phyloP scores from a whole-genome alignment of 2,113 vertebrate species.

The Myrmophylax atrothorax region DNA sequence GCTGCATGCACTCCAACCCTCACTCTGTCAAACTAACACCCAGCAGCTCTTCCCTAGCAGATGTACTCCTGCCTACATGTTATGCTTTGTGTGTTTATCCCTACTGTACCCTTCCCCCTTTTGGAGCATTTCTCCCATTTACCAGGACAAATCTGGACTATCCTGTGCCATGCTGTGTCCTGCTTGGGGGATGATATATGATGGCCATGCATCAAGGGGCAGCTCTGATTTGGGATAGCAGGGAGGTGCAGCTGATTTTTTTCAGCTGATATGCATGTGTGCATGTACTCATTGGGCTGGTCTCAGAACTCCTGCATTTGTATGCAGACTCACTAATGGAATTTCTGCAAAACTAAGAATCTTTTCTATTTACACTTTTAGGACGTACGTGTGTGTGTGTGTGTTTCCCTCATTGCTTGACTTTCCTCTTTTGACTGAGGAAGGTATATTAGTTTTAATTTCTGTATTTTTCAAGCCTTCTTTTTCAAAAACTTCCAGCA shows the following conservation, averaged over 20 bases:
- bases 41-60: neutral
- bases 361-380: neutral
- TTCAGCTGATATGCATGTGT: rapidly evolving
- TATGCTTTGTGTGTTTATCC: rapidly evolving
- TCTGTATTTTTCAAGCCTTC: conserved; percentile 14
- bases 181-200: neutral
- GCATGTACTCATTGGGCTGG: rapidly evolving
- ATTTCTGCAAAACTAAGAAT: neutral
- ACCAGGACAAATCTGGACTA: neutral
- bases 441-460: neutral
- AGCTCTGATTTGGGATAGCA: neutral
- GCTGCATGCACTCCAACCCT: neutral
- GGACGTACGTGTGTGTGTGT: rapidly evolving
- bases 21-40: neutral
- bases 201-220: rapidly evolving
- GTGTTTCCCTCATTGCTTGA: neutral
- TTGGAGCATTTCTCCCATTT: neutral
- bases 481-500: conserved; percentile 15
- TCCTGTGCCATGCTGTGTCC: rapidly evolving
- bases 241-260: neutral
- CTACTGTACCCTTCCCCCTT: neutral
- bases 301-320: neutral
- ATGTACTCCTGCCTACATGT: rapidly evolving
- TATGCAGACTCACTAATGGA: neutral
- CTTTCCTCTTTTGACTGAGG: neutral